phyloP scores from a whole-genome alignment of 2,888 invertebrate genomes.

The Ariolimax columbianus region DNA sequence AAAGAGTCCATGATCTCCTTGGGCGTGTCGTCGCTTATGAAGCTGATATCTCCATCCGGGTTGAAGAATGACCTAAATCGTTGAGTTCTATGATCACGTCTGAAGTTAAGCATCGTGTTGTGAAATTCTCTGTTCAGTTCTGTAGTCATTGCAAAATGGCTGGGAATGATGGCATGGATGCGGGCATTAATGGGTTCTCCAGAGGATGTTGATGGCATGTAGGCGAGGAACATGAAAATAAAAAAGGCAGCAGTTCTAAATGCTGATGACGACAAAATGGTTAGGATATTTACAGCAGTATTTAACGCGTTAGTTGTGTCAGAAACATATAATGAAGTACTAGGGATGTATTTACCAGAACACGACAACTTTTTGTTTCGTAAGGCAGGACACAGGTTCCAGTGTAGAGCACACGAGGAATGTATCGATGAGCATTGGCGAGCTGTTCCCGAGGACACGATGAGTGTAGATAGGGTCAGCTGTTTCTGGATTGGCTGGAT shows the following conservation, averaged over 20 bases:
- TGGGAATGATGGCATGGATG: slow-evolving; percentile 56
- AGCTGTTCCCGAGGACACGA: neutral
- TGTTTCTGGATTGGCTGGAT: too few relatives aligned
- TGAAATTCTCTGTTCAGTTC: slow-evolving; percentile 49
- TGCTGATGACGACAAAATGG: neutral
- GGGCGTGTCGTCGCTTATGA: slow-evolving; percentile 57
- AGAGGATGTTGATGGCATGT: neutral
- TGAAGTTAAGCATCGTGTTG: slow-evolving; percentile 49
- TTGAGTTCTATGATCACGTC: slow-evolving; percentile 44
- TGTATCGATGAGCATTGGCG: neutral
- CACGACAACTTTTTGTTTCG: neutral
- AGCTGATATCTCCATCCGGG: slow-evolving; percentile 45
- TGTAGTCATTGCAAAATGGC: slow-evolving; percentile 51
- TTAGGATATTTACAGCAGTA: neutral
- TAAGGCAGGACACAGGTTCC: neutral
- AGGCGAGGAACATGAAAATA: neutral
- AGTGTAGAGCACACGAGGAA: neutral
- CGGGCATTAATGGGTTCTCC: slow-evolving; percentile 37
- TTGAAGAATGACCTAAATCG: slow-evolving; percentile 47
- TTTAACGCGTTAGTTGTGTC: too few relatives aligned
- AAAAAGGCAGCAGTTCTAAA: neutral
- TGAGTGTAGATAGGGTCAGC: neutral
- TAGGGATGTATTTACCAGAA: too few relatives aligned
- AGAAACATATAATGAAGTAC: too few relatives aligned
- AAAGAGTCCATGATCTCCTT: slow-evolving; percentile 71